Conservation (phyloP, 2,113 vertebrate genomes). For the Rhagologus leucostigma region DNA sequence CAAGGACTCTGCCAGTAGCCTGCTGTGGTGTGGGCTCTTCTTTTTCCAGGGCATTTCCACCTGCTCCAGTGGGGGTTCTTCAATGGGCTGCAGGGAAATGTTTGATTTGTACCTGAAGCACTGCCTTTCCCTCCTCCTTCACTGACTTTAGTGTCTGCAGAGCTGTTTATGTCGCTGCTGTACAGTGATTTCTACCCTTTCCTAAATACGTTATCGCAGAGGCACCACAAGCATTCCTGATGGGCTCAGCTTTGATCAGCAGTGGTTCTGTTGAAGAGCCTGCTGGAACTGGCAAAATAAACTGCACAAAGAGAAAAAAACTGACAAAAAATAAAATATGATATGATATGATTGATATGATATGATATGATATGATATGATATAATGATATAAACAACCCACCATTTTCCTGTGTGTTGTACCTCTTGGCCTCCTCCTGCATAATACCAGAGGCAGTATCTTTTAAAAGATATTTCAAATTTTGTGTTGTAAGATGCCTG, state of each 20-base stretch:
- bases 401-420: not conserved
- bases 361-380: no score
- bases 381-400: no score
- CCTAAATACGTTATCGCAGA: not conserved
- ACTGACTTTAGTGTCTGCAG: not conserved
- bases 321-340: no score
- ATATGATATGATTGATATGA: no score
- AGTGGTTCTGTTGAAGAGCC: not conserved
- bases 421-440: not conserved
- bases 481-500: not conserved
- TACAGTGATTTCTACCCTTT: not conserved
- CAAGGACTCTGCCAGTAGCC: not conserved
- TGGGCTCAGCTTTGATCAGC: not conserved
- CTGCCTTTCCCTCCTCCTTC: not conserved
- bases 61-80: not conserved
- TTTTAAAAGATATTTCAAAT: not conserved
- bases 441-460: not conserved
- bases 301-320: not conserved
- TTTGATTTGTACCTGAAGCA: not conserved
- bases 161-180: not conserved
- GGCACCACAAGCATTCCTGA: accelerated
- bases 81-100: not conserved
- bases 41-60: not conserved
- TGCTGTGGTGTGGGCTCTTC: accelerated
- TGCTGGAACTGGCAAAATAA: not conserved